A percentile compares a stretch with the other conserved stretches of the same genome.
Evolutionary conservation across 2,113 vertebrate species (phyloP).

Genomic region (Ia io): DNA sequence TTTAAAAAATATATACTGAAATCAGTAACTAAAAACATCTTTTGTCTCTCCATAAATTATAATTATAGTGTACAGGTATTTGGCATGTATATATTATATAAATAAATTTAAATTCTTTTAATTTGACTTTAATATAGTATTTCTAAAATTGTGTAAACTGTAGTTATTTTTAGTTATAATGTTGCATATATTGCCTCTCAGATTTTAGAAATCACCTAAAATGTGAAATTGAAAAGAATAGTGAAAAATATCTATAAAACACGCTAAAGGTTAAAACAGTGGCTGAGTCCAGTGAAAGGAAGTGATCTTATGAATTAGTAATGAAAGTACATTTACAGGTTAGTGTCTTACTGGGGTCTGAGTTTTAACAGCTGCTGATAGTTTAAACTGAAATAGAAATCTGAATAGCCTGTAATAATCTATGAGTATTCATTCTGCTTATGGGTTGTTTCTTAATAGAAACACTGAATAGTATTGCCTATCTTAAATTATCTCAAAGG

Average conservation of each 20-base stretch:
- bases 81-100: not conserved
- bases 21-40: not conserved
- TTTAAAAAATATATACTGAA: conserved; percentile 15
- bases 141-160: not conserved
- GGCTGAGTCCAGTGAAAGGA: not conserved
- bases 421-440: conserved; percentile 28
- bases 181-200: not conserved
- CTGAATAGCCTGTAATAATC: not conserved
- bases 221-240: conserved; percentile 23
- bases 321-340: conserved; percentile 21
- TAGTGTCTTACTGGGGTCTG: conserved; percentile 32
- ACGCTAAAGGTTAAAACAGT: conserved; percentile 35
- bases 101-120: not conserved
- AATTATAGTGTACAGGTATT: not conserved
- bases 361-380: conserved; percentile 50
- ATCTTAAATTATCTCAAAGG: conserved; percentile 13
- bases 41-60: conserved; percentile 24
- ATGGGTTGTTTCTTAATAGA: conserved; percentile 50
- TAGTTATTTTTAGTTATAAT: conserved; percentile 28
- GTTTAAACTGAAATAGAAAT: conserved; percentile 51
- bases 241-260: conserved; percentile 51
- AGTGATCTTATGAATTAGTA: conserved; percentile 38
- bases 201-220: conserved; percentile 36
- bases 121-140: not conserved
- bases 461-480: not conserved